Evolutionary conservation across 2,888 invertebrate genomes (phyloP), one percentile per base, ranked within the genome.

Genomic region (Dynastes maya): DNA sequence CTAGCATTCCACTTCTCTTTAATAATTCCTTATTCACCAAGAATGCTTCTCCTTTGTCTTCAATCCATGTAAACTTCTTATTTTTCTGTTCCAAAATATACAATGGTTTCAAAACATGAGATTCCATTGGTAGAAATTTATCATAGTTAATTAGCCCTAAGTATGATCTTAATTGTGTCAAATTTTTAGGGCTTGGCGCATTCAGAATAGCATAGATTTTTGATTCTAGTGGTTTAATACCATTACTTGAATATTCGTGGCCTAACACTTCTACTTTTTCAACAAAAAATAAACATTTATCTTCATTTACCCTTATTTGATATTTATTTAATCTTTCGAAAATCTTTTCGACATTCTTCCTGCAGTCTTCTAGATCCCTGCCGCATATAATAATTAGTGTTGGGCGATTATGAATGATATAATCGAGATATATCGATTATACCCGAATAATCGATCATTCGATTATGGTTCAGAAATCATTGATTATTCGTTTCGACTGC

Each of bases 61-160:
- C 2, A 53, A 76, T 75, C 81, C 82, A 83, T 22, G 40, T 22
- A 79, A 80, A 83, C 77, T 58, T 64, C 49, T 37, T n/a, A 55
- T 78, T 58, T 27, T 79, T 77, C 3, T 53, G 70, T 16, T 77
- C 51, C 27, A 83, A 58, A 1, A 55, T 53, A 32, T 83, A 81
- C 63, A 82, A 75, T 0, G 58, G 64, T 29, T 78, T 67, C 16
- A 81, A 63, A 61, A 74, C 32, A 32, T 32, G 9, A 11, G 32
- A 64, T 29, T 1, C 27, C 2, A 32, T 51, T 51, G 11, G 5
- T 51, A 51, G 5, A 9, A 51, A 51, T 2, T 16, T 16, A 16
- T 4, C 2, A 74, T 11, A 79, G 55, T 80, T 79, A 22, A 80
- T 6, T 37, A 80, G 40, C n/a, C 80, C 80, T 45, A 80, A 45